These are phyloP conservation scores for Prolemur simus DNA, from an alignment of 2,113 vertebrate genomes.

Conservation along the genomic window DNA sequence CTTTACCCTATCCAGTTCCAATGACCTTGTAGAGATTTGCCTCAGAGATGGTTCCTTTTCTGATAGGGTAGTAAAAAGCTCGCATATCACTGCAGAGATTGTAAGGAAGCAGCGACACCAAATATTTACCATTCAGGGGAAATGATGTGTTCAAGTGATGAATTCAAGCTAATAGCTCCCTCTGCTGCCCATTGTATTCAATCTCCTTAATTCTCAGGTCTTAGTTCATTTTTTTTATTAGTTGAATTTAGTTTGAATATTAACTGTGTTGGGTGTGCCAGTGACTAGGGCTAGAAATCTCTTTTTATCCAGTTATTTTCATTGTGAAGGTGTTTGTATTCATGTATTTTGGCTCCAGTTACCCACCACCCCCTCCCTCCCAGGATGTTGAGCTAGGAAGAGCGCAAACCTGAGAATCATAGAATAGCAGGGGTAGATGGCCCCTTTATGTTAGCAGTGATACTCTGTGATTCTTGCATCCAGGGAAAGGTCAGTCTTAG, in stretches of 20 bases:
- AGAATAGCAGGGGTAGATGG: background rate
- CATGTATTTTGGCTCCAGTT: background rate
- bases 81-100: background rate
- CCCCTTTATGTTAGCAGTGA: background rate
- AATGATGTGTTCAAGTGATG: background rate
- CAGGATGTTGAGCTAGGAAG: background rate
- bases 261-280: background rate
- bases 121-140: too few species aligned
- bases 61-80: background rate
- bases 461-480: background rate
- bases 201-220: background rate
- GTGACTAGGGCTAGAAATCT: background rate
- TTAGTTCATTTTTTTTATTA: background rate
- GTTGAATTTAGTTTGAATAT: background rate
- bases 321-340: background rate
- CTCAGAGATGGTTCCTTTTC: background rate
- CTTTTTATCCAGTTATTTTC: background rate
- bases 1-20: background rate
- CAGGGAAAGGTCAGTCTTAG: background rate
- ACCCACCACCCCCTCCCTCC: background rate
- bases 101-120: background rate
- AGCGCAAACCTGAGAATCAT: background rate
- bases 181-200: slow-evolving; percentile 62
- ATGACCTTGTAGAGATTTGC: background rate
- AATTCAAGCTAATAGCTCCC: slow-evolving; percentile 60